Percentiles rank a stretch among this genome's conserved stretches.
Conservation (phyloP, 1,140 invertebrate genomes). For the Drosophila baimaii region DNA sequence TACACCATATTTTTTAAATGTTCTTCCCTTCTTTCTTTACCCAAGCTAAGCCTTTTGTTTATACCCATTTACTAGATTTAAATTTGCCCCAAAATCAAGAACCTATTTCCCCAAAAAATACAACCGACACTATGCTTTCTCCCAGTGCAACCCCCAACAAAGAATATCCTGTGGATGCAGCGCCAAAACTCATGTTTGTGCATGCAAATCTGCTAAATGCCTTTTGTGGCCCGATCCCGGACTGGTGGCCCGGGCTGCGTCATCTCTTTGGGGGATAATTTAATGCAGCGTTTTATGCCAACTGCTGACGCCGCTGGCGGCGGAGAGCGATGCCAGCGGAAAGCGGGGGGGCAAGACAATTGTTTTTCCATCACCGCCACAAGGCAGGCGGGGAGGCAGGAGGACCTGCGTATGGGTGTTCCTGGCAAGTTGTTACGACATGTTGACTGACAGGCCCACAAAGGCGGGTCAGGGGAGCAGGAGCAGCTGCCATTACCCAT, state of each 20-base stretch:
- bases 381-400: too few species aligned
- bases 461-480: not conserved
- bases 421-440: slow-evolving; percentile 31
- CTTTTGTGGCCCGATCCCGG: slow-evolving; percentile 9
- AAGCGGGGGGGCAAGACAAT: slow-evolving; percentile 7
- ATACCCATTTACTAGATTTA: not conserved
- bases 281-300: slow-evolving; percentile 29
- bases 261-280: slow-evolving; percentile 12
- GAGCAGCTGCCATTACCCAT: slow-evolving; percentile 1
- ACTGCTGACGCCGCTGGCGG: not conserved
- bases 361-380: slow-evolving; percentile 25
- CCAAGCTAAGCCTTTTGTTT: too few species aligned
- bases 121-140: not conserved
- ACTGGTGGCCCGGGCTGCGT: not conserved
- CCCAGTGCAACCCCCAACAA: not conserved
- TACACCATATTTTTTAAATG: too few species aligned
- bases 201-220: slow-evolving; percentile 52
- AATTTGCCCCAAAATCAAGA: not conserved
- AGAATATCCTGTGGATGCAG: slow-evolving; percentile 17
- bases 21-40: too few species aligned
- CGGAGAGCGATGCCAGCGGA: not conserved
- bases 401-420: not conserved
- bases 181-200: slow-evolving; percentile 28
- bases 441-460: slow-evolving; percentile 39
- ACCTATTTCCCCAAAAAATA: not conserved